These are phyloP conservation scores for Homalodisca vitripennis DNA, from an alignment of 1,140 invertebrate genomes.

Conservation along the genomic window DNA sequence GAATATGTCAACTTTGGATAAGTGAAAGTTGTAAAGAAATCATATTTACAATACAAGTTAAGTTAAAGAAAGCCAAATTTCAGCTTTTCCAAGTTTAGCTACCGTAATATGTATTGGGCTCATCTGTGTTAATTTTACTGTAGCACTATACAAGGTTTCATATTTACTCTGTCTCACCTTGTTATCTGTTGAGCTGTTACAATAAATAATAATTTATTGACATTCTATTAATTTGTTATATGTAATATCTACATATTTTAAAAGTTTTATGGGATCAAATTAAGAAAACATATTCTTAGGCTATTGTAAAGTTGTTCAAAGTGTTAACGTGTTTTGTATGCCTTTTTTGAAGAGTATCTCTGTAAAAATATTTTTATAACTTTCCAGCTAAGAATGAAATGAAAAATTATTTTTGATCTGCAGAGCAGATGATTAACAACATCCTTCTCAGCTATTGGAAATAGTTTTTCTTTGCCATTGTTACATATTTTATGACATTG, in stretches of 20 bases:
- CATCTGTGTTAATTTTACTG: not conserved
- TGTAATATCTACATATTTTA: constrained; percentile 19
- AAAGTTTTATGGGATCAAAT: constrained; percentile 23
- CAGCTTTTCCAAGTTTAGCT: too few species aligned
- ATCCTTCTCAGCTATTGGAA: not conserved
- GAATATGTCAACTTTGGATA: too few species aligned
- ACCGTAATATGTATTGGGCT: too few species aligned
- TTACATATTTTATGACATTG: not conserved
- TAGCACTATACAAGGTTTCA: not conserved
- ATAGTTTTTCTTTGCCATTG: not conserved
- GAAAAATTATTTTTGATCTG: not conserved
- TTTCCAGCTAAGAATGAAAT: constrained; percentile 9
- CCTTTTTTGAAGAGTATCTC: constrained; percentile 22
- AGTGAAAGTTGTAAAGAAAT: too few species aligned
- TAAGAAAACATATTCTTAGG: constrained; percentile 25
- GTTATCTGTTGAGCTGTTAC: constrained; percentile 20
- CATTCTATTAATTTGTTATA: not conserved
- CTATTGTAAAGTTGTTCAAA: constrained; percentile 25
- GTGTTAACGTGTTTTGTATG: constrained; percentile 15
- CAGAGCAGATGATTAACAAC: not conserved
- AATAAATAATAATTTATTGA: constrained; percentile 6
- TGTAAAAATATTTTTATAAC: constrained; percentile 26
- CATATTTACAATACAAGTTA: too few species aligned
- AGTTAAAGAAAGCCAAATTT: too few species aligned
- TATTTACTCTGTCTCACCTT: not conserved